phyloP scores from a whole-genome alignment of 2,888 invertebrate genomes.

The Tetropium fuscum region DNA sequence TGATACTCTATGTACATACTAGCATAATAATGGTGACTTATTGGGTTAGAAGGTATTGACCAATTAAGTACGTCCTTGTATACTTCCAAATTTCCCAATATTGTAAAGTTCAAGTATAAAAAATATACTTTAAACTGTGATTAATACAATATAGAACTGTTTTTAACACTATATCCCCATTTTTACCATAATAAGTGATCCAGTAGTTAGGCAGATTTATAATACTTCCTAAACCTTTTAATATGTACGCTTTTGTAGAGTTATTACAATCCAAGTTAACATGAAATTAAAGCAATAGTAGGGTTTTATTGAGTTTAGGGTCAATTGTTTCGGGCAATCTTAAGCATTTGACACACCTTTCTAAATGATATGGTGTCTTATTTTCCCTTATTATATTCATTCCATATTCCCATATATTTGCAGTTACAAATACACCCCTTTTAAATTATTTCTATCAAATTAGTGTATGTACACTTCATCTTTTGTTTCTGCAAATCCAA shows the following conservation, averaged over 20 bases:
- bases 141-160: conserved; percentile 54
- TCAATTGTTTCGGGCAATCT: no score
- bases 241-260: conserved; percentile 15
- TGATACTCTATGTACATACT: no score
- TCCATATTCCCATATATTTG: no score
- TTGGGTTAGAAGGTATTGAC: conserved; percentile 10
- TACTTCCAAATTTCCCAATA: conserved; percentile 40
- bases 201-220: conserved; percentile 17
- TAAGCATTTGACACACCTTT: no score
- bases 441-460: no score
- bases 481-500: no score
- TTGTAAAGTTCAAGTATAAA: conserved; percentile 42
- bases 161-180: conserved; percentile 47
- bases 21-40: no score
- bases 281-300: conserved; percentile 29
- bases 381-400: no score
- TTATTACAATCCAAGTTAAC: conserved; percentile 24
- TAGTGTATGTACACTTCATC: no score
- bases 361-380: no score
- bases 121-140: conserved; percentile 59
- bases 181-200: conserved; percentile 26
- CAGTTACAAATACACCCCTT: no score
- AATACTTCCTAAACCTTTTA: conserved; percentile 16
- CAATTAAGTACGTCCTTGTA: conserved; percentile 15
- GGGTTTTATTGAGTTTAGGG: no score